Percentiles rank a stretch among this genome's conserved stretches.
phyloP scores from a whole-genome alignment of 2,113 vertebrate species.

The Coregonus clupeaformis region DNA sequence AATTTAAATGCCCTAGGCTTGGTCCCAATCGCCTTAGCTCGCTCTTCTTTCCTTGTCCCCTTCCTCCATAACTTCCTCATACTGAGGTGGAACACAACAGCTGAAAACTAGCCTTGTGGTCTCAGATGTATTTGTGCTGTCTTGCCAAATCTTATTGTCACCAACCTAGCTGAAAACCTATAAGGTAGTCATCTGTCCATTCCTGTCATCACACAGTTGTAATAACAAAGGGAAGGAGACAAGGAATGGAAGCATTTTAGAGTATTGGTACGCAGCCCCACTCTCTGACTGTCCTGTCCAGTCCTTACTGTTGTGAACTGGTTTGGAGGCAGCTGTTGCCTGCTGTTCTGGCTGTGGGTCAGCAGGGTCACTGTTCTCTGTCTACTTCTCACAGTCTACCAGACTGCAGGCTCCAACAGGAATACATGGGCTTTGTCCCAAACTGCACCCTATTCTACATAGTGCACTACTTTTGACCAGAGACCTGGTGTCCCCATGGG shows the following conservation, averaged over 20 bases:
- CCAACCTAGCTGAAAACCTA: not conserved
- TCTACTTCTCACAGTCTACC: not conserved
- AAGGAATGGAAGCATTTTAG: not conserved
- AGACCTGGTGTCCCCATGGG: too few relatives aligned
- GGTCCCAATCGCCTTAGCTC: not conserved
- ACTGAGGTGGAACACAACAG: too few relatives aligned
- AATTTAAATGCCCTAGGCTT: not conserved
- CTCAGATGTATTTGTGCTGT: too few relatives aligned
- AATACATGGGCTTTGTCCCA: not conserved
- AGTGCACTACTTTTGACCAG: too few relatives aligned
- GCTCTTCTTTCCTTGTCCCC: not conserved
- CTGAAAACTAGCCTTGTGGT: too few relatives aligned
- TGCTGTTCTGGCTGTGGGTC: slow-evolving; percentile 32
- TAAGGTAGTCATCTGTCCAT: too few relatives aligned
- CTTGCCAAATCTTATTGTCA: not conserved
- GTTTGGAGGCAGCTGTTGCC: slow-evolving; percentile 32
- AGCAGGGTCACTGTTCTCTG: not conserved
- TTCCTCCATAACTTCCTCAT: not conserved
- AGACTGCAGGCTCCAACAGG: slow-evolving; percentile 3
- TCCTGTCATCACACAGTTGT: too few relatives aligned
- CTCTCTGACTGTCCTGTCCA: too few relatives aligned
- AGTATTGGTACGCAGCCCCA: not conserved
- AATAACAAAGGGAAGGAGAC: too few relatives aligned
- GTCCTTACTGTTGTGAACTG: not conserved
- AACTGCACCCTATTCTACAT: too few relatives aligned